Evolutionary conservation across 2,888 invertebrate genomes (phyloP).

Genomic region (Agrotis puta): DNA sequence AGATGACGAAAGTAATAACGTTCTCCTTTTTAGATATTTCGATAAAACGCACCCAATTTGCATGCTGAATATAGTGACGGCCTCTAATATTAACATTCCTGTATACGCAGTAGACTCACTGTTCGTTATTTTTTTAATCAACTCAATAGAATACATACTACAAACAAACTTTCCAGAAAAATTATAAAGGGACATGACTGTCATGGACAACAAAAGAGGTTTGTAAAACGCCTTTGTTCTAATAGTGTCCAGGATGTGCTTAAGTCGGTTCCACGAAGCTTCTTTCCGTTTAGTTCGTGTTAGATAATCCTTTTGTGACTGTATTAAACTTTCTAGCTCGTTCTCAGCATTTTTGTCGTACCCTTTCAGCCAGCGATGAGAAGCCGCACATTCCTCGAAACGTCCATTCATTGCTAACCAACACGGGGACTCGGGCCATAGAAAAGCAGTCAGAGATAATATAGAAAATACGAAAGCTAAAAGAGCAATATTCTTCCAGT

Average conservation of each 20-base stretch:
- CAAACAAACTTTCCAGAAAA: constrained; percentile 78
- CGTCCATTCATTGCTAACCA: constrained; percentile 77
- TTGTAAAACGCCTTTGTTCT: constrained; percentile 72
- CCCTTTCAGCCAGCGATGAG: constrained; percentile 76
- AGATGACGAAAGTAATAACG: constrained; percentile 65
- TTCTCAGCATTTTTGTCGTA: constrained; percentile 66
- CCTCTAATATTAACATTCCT: constrained; percentile 75
- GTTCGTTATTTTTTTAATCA: constrained; percentile 68
- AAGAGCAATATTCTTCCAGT: constrained; percentile 71
- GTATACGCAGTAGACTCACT: constrained; percentile 69
- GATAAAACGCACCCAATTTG: constrained; percentile 65
- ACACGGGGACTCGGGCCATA: constrained; percentile 76
- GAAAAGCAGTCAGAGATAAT: constrained; percentile 68
- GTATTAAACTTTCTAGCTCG: constrained; percentile 71
- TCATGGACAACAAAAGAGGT: constrained; percentile 71
- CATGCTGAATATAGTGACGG: constrained; percentile 71
- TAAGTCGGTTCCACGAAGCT: constrained; percentile 55
- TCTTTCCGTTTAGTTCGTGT: constrained; percentile 49
- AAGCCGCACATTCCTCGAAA: constrained; percentile 72
- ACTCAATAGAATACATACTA: constrained; percentile 68
- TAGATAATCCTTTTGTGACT: constrained; percentile 69
- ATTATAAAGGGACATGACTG: constrained; percentile 73
- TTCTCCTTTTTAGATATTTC: constrained; percentile 67
- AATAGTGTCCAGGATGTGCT: constrained; percentile 61
- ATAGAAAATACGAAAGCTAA: constrained; percentile 65